A percentile compares a stretch with the other conserved stretches of the same genome.
phyloP scores from a whole-genome alignment of 2,797 vertebrate genomes.

The Chlorospingus semifuscus region DNA sequence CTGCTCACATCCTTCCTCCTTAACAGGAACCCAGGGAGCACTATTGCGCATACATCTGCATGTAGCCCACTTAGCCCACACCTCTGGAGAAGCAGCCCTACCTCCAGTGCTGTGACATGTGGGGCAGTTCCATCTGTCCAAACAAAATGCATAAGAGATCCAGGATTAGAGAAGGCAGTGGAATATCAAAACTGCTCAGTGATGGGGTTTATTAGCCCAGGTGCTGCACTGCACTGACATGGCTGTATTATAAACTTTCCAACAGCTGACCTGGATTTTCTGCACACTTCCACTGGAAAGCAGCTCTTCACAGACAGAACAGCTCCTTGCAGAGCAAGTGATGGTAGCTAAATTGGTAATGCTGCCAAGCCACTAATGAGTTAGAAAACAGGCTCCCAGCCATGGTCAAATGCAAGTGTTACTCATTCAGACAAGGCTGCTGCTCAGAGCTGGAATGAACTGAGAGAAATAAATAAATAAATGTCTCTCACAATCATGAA shows the following conservation, averaged over 20 bases:
- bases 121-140: fast-evolving
- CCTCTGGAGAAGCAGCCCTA: neutral
- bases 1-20: neutral
- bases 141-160: neutral
- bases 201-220: neutral
- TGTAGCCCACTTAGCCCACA: neutral
- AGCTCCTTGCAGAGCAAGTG: neutral
- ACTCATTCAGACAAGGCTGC: neutral
- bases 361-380: neutral
- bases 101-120: neutral
- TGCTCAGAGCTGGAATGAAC: neutral
- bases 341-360: neutral
- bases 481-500: neutral
- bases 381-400: neutral
- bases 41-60: neutral
- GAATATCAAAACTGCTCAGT: neutral
- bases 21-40: neutral
- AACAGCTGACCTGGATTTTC: neutral
- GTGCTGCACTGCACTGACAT: neutral
- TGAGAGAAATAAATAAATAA: constrained; percentile 25
- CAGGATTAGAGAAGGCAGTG: neutral
- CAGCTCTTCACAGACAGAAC: neutral
- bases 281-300: neutral
- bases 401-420: neutral
- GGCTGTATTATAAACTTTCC: neutral